phyloP scores from a whole-genome alignment of 2,113 vertebrate genomes.

The Porphyrio hochstetteri region DNA sequence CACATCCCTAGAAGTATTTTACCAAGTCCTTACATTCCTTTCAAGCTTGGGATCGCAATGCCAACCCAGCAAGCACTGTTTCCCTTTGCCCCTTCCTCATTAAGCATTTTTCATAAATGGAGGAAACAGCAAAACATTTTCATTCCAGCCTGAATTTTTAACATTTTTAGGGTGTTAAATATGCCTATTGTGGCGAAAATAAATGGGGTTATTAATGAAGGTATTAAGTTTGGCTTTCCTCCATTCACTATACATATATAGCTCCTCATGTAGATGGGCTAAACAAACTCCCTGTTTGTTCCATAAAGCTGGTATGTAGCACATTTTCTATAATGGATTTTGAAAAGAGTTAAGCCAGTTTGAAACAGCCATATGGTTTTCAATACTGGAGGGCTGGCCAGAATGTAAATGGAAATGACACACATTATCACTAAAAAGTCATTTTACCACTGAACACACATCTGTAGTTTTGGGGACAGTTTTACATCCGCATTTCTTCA shows the following conservation, averaged over 20 bases:
- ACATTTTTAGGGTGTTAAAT: not conserved
- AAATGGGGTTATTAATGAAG: not conserved
- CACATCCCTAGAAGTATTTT: not conserved
- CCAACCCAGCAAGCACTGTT: not conserved
- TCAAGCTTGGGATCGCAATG: not conserved
- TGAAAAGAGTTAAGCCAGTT: constrained; percentile 47
- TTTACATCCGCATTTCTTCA: not conserved
- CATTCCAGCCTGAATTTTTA: not conserved
- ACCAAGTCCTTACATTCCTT: not conserved
- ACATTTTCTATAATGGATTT: not conserved
- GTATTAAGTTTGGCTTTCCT: not conserved
- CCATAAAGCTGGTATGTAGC: constrained; percentile 11
- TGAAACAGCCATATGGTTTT: constrained; percentile 50
- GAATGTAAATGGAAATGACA: constrained; percentile 17
- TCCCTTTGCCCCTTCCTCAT: not conserved
- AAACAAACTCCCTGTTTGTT: not conserved
- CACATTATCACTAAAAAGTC: constrained; percentile 18
- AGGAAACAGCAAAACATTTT: not conserved
- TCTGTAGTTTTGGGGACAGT: not conserved
- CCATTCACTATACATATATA: not conserved
- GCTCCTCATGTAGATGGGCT: not conserved
- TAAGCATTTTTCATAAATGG: not conserved
- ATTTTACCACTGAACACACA: not conserved
- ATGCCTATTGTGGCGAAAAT: not conserved
- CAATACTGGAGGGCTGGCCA: not conserved